Base-by-base conservation (phyloP, 2,113 vertebrate genomes). In the Hepsetus odoe region DNA sequence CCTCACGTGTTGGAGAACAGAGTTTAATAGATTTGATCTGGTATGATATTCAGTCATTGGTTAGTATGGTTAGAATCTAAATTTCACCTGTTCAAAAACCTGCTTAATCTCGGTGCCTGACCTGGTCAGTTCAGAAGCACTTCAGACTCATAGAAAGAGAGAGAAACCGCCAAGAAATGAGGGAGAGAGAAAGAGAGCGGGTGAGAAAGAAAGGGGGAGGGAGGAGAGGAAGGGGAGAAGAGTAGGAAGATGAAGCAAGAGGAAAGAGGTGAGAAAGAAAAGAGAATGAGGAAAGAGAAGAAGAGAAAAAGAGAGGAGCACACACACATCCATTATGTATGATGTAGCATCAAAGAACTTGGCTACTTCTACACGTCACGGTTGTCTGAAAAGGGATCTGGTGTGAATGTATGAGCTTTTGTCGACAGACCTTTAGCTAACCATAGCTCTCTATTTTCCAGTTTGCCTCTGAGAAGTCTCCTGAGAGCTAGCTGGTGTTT, bases 301-400 rank as follows among this genome's bases (percentile, higher is more conserved):
- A 10, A 35, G 20, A 67, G 74, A 30, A 16, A 32, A 11, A 28
- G 22, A 59, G 76, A 18, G 44, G n/a, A 67, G 76, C 18, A 24
- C 74, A 84, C 85, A 22, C 64, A 86, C 74, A 84, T 87, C 26
- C 64, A 86, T 87, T 79, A 86, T 85, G 79, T 74, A 86, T 83
- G 61, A 20, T 55, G 64, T 22, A 30, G 53, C 74, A 76, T 82
- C 56, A 70, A 76, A 81, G 71, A 64, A 49, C 65, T 51, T 62
- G 33, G 65, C 62, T 70, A 55, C 76, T 51, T 76, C 28, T 32
- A 20, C 68, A 71, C 44, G 7, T 10, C 28, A 33, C 30, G 13
- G 32, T 7, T 55, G 28, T 80, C 66, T 55, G 44, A 68, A 82
- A 77, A 61, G 44, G 66, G 59, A 82, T 81, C 69, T 24, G 59